A percentile compares a stretch with the other conserved stretches of the same genome.
Conservation (phyloP, 2,113 vertebrate genomes). For the Ochotona princeps region DNA sequence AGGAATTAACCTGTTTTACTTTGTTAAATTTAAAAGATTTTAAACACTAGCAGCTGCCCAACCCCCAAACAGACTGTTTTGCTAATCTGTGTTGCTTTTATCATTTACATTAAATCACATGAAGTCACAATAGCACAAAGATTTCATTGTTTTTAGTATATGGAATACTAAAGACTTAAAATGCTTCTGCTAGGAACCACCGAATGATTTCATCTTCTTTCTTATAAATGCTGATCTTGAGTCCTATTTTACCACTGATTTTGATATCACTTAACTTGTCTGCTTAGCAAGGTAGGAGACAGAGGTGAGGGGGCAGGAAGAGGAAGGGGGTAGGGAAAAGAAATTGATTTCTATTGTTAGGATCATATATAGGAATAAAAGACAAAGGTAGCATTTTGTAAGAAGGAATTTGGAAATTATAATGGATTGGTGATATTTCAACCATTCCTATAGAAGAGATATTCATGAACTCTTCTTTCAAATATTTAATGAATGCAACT, state of each 20-base stretch:
- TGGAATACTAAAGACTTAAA: not conserved
- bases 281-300: not conserved
- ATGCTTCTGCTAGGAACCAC: not conserved
- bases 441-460: conserved; percentile 3
- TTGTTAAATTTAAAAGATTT: not conserved
- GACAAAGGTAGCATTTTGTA: not conserved
- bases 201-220: not conserved
- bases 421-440: not conserved
- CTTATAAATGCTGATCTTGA: not conserved
- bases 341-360: not conserved
- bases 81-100: not conserved
- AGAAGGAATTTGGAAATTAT: not conserved
- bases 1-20: not conserved
- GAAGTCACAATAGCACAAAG: not conserved
- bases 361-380: not conserved
- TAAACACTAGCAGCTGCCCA: not conserved
- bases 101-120: not conserved
- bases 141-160: not conserved
- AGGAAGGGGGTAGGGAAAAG: not conserved
- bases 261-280: not conserved
- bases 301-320: no score
- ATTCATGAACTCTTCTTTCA: not conserved
- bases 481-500: not conserved
- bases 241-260: not conserved
- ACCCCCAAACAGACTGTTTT: not conserved